A percentile compares a stretch with the other conserved stretches of the same genome.
Conservation (phyloP, 2,888 invertebrate species). For the Rutpela maculata region DNA sequence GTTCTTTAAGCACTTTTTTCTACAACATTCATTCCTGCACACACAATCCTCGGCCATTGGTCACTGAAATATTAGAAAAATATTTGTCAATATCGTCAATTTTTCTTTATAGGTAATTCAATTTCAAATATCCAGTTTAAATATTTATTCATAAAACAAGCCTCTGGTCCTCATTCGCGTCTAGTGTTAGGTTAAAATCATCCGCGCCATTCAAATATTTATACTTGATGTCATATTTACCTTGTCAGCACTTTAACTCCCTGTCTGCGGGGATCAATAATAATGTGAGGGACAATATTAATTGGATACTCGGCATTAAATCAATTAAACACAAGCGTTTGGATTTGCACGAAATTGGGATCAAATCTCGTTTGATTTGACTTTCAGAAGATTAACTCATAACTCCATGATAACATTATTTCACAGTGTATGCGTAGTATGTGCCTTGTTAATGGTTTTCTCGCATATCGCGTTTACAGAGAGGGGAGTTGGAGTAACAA, state of each 20-base stretch:
- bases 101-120: too few species aligned
- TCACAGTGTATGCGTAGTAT: neutral
- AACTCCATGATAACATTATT: neutral
- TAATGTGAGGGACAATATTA: slow-evolving; percentile 3
- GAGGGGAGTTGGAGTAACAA: too few species aligned
- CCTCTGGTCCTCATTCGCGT: neutral
- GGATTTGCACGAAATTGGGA: neutral
- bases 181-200: neutral
- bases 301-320: slow-evolving; percentile 7
- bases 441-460: neutral
- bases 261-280: neutral
- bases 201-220: neutral
- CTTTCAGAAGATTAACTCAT: neutral
- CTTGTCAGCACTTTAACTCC: neutral
- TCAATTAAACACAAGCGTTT: slow-evolving; percentile 1
- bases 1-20: too few species aligned
- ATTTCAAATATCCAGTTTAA: neutral
- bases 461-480: neutral
- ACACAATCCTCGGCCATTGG: too few species aligned
- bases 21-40: too few species aligned
- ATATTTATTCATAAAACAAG: neutral
- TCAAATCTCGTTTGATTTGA: neutral
- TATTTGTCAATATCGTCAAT: too few species aligned
- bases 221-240: neutral
- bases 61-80: too few species aligned